Percentiles rank a stretch among this genome's conserved stretches.
These are phyloP conservation scores for Nasalis larvatus DNA, from an alignment of 2,113 vertebrate genomes.

Conservation along the genomic window DNA sequence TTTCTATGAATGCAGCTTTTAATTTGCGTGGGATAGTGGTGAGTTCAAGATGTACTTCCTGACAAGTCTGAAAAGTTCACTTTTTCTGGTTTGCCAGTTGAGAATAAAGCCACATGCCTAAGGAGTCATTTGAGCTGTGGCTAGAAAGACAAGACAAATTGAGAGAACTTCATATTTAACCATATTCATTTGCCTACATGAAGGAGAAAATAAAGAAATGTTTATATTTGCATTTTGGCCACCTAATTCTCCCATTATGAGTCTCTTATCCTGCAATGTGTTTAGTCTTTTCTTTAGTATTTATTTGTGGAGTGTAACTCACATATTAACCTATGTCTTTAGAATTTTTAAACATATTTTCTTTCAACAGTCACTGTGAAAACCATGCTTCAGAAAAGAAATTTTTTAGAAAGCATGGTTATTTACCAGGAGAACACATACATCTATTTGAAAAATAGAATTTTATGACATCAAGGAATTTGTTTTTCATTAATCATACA, in stretches of 20 bases:
- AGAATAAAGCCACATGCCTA: not conserved
- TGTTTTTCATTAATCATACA: conserved; percentile 41
- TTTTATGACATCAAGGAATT: conserved; percentile 29
- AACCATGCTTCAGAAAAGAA: conserved; percentile 15
- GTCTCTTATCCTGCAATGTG: not conserved
- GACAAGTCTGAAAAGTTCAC: not conserved
- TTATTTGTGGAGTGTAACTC: conserved; percentile 30
- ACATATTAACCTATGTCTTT: not conserved
- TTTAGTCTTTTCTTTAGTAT: not conserved
- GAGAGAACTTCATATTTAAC: not conserved
- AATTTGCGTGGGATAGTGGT: not conserved
- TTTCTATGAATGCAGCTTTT: conserved; percentile 12
- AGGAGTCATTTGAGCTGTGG: not conserved
- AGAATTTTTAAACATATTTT: conserved; percentile 51
- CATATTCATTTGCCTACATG: not conserved
- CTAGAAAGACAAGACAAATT: conserved; percentile 2
- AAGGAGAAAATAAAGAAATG: not conserved
- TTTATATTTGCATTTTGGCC: not conserved
- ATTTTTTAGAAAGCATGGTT: not conserved
- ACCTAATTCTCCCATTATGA: not conserved
- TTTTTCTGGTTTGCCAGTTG: not conserved
- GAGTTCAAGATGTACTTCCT: not conserved
- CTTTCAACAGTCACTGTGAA: not conserved
- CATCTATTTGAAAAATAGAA: conserved; percentile 36
- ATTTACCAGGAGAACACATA: not conserved